Base-by-base conservation (phyloP, 2,113 vertebrate species). In the Diphyllodes magnificus region DNA sequence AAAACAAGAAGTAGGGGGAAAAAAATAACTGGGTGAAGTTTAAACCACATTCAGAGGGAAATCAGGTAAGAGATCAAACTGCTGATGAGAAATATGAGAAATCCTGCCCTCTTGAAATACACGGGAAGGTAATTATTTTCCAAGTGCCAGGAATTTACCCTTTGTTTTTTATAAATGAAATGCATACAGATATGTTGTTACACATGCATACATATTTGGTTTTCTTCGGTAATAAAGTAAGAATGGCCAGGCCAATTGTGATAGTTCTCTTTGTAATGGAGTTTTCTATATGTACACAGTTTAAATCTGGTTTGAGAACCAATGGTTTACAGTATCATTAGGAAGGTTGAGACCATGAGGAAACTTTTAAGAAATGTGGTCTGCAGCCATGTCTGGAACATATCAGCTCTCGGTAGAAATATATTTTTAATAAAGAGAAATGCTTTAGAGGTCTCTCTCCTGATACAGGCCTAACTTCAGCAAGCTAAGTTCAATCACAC, bases 391-490 rank as follows among this genome's bases (percentile, higher is more conserved):
- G 63, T 61, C 61, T 87, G 78, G 54, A 95, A 73, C 31, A 37
- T 68, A 72, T 21, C 65, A 93, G 22, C 22, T 91, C n/a, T 61
- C 7, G 1, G 30, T 78, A 95, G 60, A 93, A 90, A 92, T 78
- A 64, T 25, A 63, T 77, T 88, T 89, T 88, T 96, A 90, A 95
- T 95, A 78, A 92, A 88, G 42, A 85, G 30, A 61, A 23, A 7
- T 63, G 50, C 18, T 88, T 87, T 60, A 85, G 59, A 68, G 37
- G 23, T 83, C 92, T 95, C 56, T 80, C 12, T 86, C 71, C 69
- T 80, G 44, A 71, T 77, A 49, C 0, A 91, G 49, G 54, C 64
- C 56, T 51, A 80, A 82, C 47, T 87, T 94, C 91, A 94, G 45
- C 75, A 73, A 79, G 50, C 54, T 57, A 86, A 86, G 68, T 90